Evolutionary conservation across 1,140 invertebrate species (phyloP), one percentile per base, ranked within the genome.

Genomic region (Dinothrombium tinctorium): DNA sequence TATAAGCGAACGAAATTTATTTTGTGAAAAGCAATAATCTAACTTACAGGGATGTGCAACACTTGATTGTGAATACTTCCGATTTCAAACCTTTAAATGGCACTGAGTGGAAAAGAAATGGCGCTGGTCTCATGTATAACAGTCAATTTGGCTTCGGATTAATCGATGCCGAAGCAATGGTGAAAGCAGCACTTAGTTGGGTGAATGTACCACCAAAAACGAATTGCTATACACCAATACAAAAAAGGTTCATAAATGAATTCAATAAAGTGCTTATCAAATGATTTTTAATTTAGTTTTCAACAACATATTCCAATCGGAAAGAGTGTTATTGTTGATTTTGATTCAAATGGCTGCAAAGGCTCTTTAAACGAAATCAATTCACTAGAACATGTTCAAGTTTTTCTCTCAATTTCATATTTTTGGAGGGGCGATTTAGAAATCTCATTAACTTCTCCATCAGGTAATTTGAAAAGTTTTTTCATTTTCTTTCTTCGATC

Each of bases 121-220:
- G 60, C 0, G 69, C 67, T 23, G 76, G 76, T 21, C 65, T 78
- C 26, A 69, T 67, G 58, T 76, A 72, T 55, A 53, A 53, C 25
- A 45, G 44, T 55, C 86, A 89, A 58, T 95, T 94, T 57, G 90
- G 92, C 7, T 98, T 95, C 56, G 92, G 92, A 11, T 59, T 98
- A 15, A 92, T 98, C 81, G 87, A 98, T 61, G 89, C 86, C 3
- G 74, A 73, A n/a, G 73, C 72, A 7, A 79, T 96, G 74, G 86
- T 95, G 0, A 72, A 67, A 32, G 59, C 90, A 44, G 87, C 90
- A 3, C 73, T 82, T 54, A 72, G 78, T 49, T 98, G 92, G 92
- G 76, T 71, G 3, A 73, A 71, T 12, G 86, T 95, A n/a, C 89
- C 90, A 2, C 73, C 81, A 15, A 87, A 95, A 57, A 82, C 87